Evolutionary conservation across 2,888 invertebrate genomes (phyloP).

Genomic region (Agapetus fuscipes): DNA sequence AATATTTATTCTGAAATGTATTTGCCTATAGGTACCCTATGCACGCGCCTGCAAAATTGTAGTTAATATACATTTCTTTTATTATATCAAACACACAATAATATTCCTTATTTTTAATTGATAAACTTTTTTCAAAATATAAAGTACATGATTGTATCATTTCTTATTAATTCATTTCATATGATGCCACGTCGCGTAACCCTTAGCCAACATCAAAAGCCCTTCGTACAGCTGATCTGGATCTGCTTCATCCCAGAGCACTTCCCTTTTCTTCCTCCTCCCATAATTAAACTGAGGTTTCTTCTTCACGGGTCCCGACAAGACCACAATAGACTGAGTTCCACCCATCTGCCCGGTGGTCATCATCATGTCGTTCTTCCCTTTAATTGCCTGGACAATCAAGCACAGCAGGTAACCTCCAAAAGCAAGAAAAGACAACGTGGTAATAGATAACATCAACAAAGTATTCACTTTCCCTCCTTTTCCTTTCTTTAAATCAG

Average conservation of each 20-base stretch:
- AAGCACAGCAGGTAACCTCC: constrained; percentile 74
- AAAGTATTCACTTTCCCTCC: constrained; percentile 60
- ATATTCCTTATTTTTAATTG: too few species aligned
- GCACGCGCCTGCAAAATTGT: too few species aligned
- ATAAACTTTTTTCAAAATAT: too few species aligned
- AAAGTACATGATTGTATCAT: too few species aligned
- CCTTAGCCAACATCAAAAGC: constrained; percentile 34
- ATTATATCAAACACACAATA: too few species aligned
- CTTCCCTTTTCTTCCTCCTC: constrained; percentile 17
- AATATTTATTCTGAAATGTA: too few species aligned
- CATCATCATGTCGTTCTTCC: constrained; percentile 41
- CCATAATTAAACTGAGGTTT: constrained; percentile 29
- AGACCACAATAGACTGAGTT: constrained; percentile 14
- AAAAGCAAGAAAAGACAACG: constrained; percentile 73
- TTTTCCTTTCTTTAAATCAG: constrained; percentile 37
- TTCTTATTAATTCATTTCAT: too few species aligned
- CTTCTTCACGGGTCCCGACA: constrained; percentile 33
- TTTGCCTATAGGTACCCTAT: too few species aligned
- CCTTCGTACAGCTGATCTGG: constrained; percentile 33
- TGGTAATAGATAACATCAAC: constrained; percentile 69
- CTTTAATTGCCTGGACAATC: constrained; percentile 64
- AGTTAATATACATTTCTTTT: too few species aligned
- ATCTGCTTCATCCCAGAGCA: constrained; percentile 23
- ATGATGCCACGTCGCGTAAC: constrained; percentile 27
- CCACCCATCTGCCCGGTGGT: constrained; percentile 26